Percentiles rank a stretch among this genome's conserved stretches.
phyloP scores from a whole-genome alignment of 1,140 invertebrate genomes.

The Drosophila gunungcola region DNA sequence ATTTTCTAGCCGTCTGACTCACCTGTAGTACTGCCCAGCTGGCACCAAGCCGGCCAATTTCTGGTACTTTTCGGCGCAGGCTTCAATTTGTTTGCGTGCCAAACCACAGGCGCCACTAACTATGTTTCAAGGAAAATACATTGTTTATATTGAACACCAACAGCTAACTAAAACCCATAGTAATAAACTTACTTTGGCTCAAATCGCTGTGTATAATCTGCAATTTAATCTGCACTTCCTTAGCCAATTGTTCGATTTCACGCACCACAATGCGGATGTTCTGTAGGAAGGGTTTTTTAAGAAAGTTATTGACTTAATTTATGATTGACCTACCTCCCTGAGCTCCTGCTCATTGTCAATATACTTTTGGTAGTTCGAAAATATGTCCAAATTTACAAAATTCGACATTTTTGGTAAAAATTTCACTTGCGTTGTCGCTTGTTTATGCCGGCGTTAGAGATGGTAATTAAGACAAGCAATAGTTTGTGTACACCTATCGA shows the following conservation, averaged over 20 bases:
- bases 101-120: constrained; percentile 86
- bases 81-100: constrained; percentile 86
- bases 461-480: constrained; percentile 1
- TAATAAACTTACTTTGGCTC: constrained; percentile 86
- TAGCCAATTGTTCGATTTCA: constrained; percentile 89
- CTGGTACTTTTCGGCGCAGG: constrained; percentile 86
- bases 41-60: constrained; percentile 87
- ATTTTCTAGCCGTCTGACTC: constrained; percentile 32
- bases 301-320: not conserved
- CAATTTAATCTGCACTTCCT: constrained; percentile 89
- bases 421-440: constrained; percentile 21
- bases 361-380: constrained; percentile 88
- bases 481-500: not conserved
- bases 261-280: constrained; percentile 89
- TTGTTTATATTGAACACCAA: not conserved
- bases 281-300: constrained; percentile 81
- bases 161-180: not conserved
- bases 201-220: constrained; percentile 90
- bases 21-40: constrained; percentile 90
- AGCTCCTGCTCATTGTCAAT: constrained; percentile 88
- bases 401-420: constrained; percentile 62
- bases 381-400: constrained; percentile 85
- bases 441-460: constrained; percentile 55
- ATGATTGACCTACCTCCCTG: constrained; percentile 86
- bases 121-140: constrained; percentile 11